Base-by-base conservation (phyloP, 2,113 vertebrate species). In the Paradoxurus hermaphroditus region DNA sequence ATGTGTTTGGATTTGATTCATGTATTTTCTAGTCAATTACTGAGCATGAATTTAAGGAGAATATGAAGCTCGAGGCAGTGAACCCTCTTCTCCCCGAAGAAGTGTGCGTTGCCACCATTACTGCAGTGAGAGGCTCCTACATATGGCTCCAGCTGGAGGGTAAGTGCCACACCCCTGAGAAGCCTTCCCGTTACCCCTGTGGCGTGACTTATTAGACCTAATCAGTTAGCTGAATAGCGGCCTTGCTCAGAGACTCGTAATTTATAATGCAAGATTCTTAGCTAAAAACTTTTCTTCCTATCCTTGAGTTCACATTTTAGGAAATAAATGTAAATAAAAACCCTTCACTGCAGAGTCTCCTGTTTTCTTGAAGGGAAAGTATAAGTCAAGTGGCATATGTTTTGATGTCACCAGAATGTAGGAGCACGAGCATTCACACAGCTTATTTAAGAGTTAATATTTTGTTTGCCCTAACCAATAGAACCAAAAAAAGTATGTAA, bases 51-150 rank as follows among this genome's bases (percentile, higher is more conserved):
- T 99, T 99, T 98, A 99, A 99, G 98, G 99, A 99, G 97, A 99
- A 99, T 95, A 99, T 99, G 99, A 99, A 99, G 98, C 99, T 99
- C 36, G 99, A 99, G 98, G 99, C 99, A 8, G 99, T 99, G 98
- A 99, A 99, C 98, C 99, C 99, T 3, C 98, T 99, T 97, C 99
- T 99, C 86, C 99, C 99, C 19, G 99, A 99, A 98, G 99, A 99
- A 98, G 99, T 99, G 91, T 99, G 99, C 36, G 99, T 99, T 97
- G 99, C 99, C 49, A 99, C 99, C 51, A 98, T 99, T 93, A 99
- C 99, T 95, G 99, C 98, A 95, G 99, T 99, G 98, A 99, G 99
- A 98, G 99, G 99, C 78, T 99, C 99, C 21, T 99, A 99, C 97
- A 97, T 99, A 94, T 99, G 99, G 99, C 99, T 99, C 96, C 99